These are phyloP conservation scores for Leptobrachium ailaonicum DNA, from an alignment of 2,113 vertebrate genomes.

Conservation along the genomic window DNA sequence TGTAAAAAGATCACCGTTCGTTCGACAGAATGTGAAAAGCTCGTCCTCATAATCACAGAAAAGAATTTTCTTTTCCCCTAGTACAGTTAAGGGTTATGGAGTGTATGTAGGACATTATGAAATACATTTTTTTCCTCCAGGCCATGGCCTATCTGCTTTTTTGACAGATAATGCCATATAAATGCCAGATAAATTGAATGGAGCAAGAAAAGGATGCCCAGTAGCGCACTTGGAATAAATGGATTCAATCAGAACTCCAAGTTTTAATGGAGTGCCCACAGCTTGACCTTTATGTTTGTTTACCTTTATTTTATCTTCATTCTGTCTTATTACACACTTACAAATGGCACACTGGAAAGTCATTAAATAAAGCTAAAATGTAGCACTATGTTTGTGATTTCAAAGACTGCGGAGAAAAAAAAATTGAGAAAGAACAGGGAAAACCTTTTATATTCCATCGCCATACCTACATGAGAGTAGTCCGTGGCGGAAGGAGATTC, in stretches of 20 bases:
- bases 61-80: neutral
- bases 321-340: slow-evolving; percentile 46
- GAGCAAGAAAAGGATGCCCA: slow-evolving; percentile 43
- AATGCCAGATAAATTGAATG: slow-evolving; percentile 48
- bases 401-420: slow-evolving; percentile 15
- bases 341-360: slow-evolving; percentile 37
- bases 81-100: slow-evolving; percentile 25
- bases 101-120: slow-evolving; percentile 32
- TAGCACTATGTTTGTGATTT: neutral
- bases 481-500: no score
- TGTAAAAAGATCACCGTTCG: slow-evolving; percentile 9
- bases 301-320: slow-evolving; percentile 50
- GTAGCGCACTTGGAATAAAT: slow-evolving; percentile 46
- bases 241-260: slow-evolving; percentile 45
- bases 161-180: slow-evolving; percentile 49
- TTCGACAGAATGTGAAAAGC: neutral
- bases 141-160: slow-evolving; percentile 36
- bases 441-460: neutral
- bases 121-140: slow-evolving; percentile 41
- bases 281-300: slow-evolving; percentile 48
- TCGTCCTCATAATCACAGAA: slow-evolving; percentile 5
- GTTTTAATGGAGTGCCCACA: slow-evolving; percentile 43
- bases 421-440: neutral
- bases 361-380: slow-evolving; percentile 43
- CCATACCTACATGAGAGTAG: no score